Evolutionary conservation across 2,113 vertebrate genomes (phyloP).

Genomic region (Heteronetta atricapilla): DNA sequence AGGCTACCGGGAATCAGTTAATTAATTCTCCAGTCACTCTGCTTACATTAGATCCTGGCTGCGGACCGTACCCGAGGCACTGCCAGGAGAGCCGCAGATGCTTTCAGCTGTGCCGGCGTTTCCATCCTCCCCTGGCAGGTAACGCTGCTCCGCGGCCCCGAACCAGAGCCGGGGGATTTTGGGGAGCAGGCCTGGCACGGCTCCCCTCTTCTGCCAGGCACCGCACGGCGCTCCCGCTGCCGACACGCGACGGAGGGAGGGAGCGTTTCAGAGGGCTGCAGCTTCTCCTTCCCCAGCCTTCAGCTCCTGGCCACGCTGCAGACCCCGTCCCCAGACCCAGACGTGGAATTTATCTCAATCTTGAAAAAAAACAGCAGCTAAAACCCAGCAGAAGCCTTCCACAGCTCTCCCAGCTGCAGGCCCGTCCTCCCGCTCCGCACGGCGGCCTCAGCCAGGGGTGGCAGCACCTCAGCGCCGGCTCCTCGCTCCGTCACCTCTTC

Average conservation of each 20-base stretch:
- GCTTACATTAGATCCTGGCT: neutral
- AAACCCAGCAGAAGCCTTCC: neutral
- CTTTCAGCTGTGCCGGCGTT: neutral
- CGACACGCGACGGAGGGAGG: accelerated
- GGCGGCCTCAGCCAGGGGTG: no score
- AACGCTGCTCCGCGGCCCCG: accelerated
- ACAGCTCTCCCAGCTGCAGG: no score
- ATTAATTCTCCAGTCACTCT: neutral
- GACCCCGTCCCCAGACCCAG: neutral
- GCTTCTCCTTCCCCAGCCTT: neutral
- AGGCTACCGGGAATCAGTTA: neutral
- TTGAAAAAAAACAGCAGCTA: neutral
- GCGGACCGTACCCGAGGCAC: neutral
- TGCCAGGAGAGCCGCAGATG: neutral
- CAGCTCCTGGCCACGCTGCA: accelerated
- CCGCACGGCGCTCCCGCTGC: neutral
- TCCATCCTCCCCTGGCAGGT: neutral
- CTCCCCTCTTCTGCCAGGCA: neutral
- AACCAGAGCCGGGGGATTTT: neutral
- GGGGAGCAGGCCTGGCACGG: neutral
- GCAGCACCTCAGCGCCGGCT: no score
- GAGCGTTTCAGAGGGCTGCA: neutral
- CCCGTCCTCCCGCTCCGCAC: no score
- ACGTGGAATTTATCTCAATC: neutral
- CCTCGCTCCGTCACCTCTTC: no score